Base-by-base conservation (phyloP, 2,113 vertebrate species). In the Osmerus mordax region DNA sequence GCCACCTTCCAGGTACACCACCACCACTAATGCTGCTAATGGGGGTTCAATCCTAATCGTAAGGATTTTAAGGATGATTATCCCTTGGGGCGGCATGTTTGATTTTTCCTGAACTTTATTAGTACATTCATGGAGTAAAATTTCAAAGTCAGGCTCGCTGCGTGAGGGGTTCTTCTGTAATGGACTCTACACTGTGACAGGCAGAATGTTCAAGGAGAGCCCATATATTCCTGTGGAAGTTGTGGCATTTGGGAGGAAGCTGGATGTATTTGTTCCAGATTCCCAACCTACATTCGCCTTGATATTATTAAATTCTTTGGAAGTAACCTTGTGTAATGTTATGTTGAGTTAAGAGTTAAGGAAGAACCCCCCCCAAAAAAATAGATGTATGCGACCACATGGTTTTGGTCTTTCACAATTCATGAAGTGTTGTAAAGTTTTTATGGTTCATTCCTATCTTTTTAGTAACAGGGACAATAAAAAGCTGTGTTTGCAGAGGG, bases 1-100 rank as follows among this genome's bases (percentile, higher is more conserved):
- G 94, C 97, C 15, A 93, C 94, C 8, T 97, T 97, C 86, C 97
- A 99, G 96, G 97, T 99, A 89, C 54, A 18, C 19, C 54, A 47
- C 41, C 9, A 47, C 9, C 36, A 41, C 4, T 7, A 41, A 6
- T 23, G 36, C 7, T 41, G 36, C 36, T 41, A 41, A 41, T 41
- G 36, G 36, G 36, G 36, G 6, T 41, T 41, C 36, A 47, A 47
- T 11, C 41, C 41, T 47, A 4, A 4, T 36, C 2, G 3, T 4
- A 36, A 36, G 32, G 32, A 36, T 36, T 36, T 3, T 7, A 32
- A 32, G 29, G 29, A 36, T 36, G 32, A 36, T 36, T 36, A 36
- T 36, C 32, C 32, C 32, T 36, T 36, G 1, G 32, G 32, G 32
- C 32, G 7, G 32, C 32, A 36, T 36, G 32, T 36, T 36, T 36